Base-by-base conservation (phyloP, 2,888 invertebrate species). In the Atherix ibis region DNA sequence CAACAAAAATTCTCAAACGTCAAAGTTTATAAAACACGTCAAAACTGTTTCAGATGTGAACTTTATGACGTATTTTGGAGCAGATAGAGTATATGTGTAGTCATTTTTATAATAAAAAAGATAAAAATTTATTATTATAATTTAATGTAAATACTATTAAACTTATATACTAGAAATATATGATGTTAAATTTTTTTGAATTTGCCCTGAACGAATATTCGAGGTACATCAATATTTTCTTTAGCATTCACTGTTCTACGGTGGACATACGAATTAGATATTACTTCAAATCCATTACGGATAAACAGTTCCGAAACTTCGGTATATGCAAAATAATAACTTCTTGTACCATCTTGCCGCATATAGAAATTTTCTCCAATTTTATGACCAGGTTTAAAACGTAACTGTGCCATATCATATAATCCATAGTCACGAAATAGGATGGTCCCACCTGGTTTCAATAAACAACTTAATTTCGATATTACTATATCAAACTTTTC, bases 301-400 rank as follows among this genome's bases (percentile, higher is more conserved):
- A 51, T 52, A 51, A 88, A 83, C 9, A 94, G 43, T 4, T 65
- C 51, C 1, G 59, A 53, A 0, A 91, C 52, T 52, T 80, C 76
- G 26, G 83, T 77, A 45, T 71, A 63, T 0, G 79, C 72, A 51
- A 85, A 89, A 50, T 82, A 89, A 52, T 83, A 89, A 43, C 77
- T 76, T 44, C 91, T 73, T 0, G 95, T 97, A 2, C 94, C 94
- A 70, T 98, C 97, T 58, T 95, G 95, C 13, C 97, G 65, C 69
- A 89, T 83, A 54, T 97, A 98, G 47, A 92, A 83, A 54, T 91
- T 85, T 3, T 95, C 91, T 0, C 74, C 61, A 32, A 97, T 82
- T 58, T 95, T 94, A 52, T 87, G 79, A 0, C 92, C 94, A 0
- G 88, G 74, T 41, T 85, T 82, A 54, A 98, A 98, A 22, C 97